Base-by-base conservation (phyloP, 2,113 vertebrate species). In the Colinus virginianus region DNA sequence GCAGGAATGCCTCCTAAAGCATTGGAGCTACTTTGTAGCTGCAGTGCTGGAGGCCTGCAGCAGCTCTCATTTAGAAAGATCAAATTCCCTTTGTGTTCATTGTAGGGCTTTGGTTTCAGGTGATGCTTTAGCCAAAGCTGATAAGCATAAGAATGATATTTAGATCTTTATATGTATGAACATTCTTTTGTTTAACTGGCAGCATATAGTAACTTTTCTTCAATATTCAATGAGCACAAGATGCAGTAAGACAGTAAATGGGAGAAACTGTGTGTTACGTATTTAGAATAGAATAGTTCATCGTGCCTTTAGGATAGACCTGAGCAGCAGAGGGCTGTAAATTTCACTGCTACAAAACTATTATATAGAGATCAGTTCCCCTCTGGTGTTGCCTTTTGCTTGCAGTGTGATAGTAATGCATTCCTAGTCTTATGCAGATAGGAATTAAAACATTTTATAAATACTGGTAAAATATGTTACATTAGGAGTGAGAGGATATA, bases 1-100 rank as follows among this genome's bases (percentile, higher is more conserved):
- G 74, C 61, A 83, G 88, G 46, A 90, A 88, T 84, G 79, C 46
- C 61, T 93, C 90, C 46, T 67, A 25, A 70, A 74, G 40, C 34
- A 74, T 3, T 49, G 59, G 19, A 79, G 42, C 67, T 75, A 12
- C 58, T 89, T 62, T 66, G 75, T 72, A 90, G 48, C 34, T 62
- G 38, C 0, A 3, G 46, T 58, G 59, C 75, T 87, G 20, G 40
- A 83, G 55, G 72, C 64, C 55, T 88, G 83, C 68, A 28, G 13
- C 61, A 83, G 46, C 42, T 71, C 85, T 86, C 49, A 68, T 88
- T 91, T 61, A 30, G 64, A 67, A 64, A 14, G 56, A 28, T n/a
- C 51, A 30, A 14, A 55, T 56, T 91, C 59, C 46, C 46, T 55
- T 74, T 66, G 45, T 79, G 68, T 72, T 75, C n/a, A 7, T 58